A percentile compares a stretch with the other conserved stretches of the same genome.
These are phyloP conservation scores for Sycobia sp. DNA, from an alignment of 1,140 invertebrate species.

Conservation along the genomic window DNA sequence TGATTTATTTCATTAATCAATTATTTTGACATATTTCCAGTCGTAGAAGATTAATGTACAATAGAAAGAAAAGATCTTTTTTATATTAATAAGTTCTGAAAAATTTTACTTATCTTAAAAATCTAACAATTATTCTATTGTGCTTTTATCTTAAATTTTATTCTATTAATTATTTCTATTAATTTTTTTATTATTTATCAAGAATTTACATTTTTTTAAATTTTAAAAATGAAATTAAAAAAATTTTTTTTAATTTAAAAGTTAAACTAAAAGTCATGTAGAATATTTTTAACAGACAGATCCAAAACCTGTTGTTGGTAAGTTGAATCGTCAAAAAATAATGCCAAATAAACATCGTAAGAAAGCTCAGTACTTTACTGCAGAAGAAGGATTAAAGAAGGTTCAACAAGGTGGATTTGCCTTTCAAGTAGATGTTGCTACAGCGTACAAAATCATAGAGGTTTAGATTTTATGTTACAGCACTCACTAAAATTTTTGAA, in stretches of 20 bases:
- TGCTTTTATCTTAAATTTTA: not conserved
- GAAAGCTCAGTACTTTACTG: slow-evolving; percentile 35
- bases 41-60: no score
- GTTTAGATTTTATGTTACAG: slow-evolving; percentile 39
- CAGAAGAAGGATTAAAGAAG: slow-evolving; percentile 52
- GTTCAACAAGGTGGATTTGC: slow-evolving; percentile 63
- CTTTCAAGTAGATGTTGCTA: slow-evolving; percentile 67
- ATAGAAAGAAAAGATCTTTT: no score
- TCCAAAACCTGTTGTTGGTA: slow-evolving; percentile 62
- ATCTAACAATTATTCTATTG: no score
- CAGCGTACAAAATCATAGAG: slow-evolving; percentile 67
- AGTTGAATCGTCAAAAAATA: slow-evolving; percentile 64
- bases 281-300: slow-evolving; percentile 62
- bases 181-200: not conserved
- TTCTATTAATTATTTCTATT: no score
- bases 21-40: no score
- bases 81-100: no score
- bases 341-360: slow-evolving; percentile 39
- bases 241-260: not conserved
- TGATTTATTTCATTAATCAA: no score
- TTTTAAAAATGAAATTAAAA: no score
- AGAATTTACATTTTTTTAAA: no score
- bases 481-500: no score
- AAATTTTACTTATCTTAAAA: no score
- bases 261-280: not conserved